Conservation (phyloP, 2,113 vertebrate species). For the Ranitomeya imitator region DNA sequence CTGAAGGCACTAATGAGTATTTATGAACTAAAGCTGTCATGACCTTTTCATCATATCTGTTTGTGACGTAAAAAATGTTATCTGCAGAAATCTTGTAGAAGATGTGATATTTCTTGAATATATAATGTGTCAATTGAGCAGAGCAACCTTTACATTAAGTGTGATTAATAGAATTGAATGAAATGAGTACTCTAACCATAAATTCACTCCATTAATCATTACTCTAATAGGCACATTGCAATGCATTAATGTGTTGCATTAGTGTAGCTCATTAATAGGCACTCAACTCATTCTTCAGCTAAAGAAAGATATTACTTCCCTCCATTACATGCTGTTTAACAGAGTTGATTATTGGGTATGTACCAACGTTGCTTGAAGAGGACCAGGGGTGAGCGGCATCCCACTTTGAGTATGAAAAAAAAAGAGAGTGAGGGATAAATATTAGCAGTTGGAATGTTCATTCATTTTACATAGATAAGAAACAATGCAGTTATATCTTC, state of each 20-base stretch:
- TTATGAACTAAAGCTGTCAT: conserved; percentile 36
- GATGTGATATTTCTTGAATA: conserved; percentile 56
- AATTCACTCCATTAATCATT: conserved; percentile 53
- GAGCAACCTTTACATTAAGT: conserved; percentile 31
- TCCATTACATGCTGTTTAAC: conserved; percentile 1
- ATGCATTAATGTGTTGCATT: conserved; percentile 36
- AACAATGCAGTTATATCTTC: too few relatives aligned
- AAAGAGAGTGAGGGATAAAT: too few relatives aligned
- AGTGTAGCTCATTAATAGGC: conserved; percentile 9
- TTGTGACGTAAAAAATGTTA: conserved; percentile 59
- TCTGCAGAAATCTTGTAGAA: conserved; percentile 55
- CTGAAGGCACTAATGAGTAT: conserved; percentile 14
- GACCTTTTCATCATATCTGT: conserved; percentile 69
- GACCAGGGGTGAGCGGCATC: too few relatives aligned
- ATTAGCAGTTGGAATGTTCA: too few relatives aligned
- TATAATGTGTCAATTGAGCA: conserved; percentile 54
- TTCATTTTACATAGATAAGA: too few relatives aligned
- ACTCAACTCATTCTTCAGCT: not conserved
- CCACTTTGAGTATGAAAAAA: too few relatives aligned
- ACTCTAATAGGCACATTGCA: conserved; percentile 40
- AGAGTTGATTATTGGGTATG: not conserved
- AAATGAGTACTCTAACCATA: conserved; percentile 37
- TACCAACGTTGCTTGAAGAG: not conserved
- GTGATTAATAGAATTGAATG: not conserved
- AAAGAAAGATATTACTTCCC: conserved; percentile 3